phyloP scores from a whole-genome alignment of 2,113 vertebrate genomes.

The Actenoides lindsayi region DNA sequence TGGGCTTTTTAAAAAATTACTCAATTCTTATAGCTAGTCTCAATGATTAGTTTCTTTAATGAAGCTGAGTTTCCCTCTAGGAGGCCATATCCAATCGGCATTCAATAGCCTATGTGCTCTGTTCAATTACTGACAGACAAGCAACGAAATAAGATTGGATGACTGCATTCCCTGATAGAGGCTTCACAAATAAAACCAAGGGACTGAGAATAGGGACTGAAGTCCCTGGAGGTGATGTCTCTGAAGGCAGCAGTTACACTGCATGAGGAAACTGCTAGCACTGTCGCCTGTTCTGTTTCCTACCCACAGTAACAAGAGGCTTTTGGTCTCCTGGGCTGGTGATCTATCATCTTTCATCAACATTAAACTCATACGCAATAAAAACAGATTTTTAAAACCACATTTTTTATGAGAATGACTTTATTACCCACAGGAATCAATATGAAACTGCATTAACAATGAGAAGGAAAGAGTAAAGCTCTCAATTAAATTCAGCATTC shows the following conservation, averaged over 20 bases:
- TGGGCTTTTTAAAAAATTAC: neutral
- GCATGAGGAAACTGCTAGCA: neutral
- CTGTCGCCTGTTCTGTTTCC: neutral
- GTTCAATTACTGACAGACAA: neutral
- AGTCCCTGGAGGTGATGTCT: neutral
- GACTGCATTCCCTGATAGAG: neutral
- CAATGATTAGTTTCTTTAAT: neutral
- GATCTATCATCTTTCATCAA: neutral
- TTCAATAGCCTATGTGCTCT: neutral
- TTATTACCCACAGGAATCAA: neutral
- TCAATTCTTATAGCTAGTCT: neutral
- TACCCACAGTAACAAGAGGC: neutral
- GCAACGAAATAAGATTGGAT: neutral
- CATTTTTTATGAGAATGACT: neutral
- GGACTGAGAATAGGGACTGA: neutral
- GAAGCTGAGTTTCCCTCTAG: neutral
- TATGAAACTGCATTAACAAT: neutral
- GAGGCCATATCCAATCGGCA: neutral
- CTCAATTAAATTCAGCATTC: neutral
- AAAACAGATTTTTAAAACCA: neutral
- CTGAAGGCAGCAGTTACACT: neutral
- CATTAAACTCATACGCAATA: conserved; percentile 3
- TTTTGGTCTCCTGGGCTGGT: neutral
- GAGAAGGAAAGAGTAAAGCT: neutral
- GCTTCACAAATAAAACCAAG: neutral